Base-by-base conservation (phyloP, 2,888 invertebrate species). In the Caenorhabditis plicata region DNA sequence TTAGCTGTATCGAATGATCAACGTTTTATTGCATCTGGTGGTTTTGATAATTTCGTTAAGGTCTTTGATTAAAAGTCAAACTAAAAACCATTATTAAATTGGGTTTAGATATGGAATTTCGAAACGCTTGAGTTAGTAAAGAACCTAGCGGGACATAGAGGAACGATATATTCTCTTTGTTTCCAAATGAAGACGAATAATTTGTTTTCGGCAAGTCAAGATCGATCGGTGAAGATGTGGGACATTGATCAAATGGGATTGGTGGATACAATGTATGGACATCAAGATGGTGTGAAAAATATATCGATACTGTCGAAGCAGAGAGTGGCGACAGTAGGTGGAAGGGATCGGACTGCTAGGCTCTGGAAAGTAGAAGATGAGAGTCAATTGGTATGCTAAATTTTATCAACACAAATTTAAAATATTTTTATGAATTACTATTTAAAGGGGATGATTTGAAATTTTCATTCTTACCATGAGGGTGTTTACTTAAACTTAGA, bases 341-440 rank as follows among this genome's bases (percentile, higher is more conserved):
- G 94, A 3, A 85, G 88, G 60, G 96, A 98, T 80, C 86, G 88
- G 33, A 87, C 90, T 1, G 83, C 94, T 17, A 86, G 95, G 71
- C 87, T 98, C 72, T 98, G 96, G 95, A 96, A 98, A 83, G 89
- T 98, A 52, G 88, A 89, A 1, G 95, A 96, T 83, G 96, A 96
- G 81, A 93, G 94, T 17, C 96, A 98, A 81, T 85, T 98, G 17
- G 89, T 96, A 25, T 19, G 54, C 26, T n/a, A 22, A 29, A 27
- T 23, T 32, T 40, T 9, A 13, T 23, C 3, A 26, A 3, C 20
- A 38, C 26, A 46, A 46, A 36, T 39, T 39, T 39, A 15, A 8
- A 43, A 43, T 31, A 15, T 43, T 2, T 5, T 4, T 17, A 13
- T 23, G 4, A 40, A 25, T n/a, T 29, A 1, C 1, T 29, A 9